Evolutionary conservation across 2,797 vertebrate species (phyloP).

Genomic region (Gorsachius magnificus): DNA sequence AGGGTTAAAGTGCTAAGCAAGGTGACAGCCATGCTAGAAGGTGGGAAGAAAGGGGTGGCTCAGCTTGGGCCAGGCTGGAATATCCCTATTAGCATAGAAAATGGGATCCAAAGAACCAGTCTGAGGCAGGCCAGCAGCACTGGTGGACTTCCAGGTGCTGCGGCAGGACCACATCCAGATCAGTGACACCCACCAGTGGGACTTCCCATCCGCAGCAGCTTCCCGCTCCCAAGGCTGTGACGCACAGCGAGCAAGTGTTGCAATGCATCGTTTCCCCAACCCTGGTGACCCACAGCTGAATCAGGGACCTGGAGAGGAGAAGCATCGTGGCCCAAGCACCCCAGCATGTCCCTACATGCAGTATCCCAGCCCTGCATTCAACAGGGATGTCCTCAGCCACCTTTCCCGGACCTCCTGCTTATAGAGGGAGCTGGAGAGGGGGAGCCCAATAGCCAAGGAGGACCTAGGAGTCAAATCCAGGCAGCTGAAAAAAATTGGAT

Average conservation of each 20-base stretch:
- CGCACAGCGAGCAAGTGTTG: not conserved
- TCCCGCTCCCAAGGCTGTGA: not conserved
- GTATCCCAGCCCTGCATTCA: not conserved
- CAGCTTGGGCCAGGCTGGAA: not conserved
- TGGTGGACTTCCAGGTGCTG: not conserved
- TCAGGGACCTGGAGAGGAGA: not conserved
- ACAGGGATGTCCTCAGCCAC: rapidly evolving
- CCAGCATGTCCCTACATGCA: rapidly evolving
- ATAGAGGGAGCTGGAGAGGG: not conserved
- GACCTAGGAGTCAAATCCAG: not conserved
- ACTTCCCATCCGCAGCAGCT: not conserved
- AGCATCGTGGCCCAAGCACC: rapidly evolving
- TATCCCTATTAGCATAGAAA: not conserved
- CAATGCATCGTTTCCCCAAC: not conserved
- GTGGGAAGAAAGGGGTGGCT: not conserved
- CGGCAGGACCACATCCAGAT: not conserved
- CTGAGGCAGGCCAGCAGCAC: not conserved
- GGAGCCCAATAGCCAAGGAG: not conserved
- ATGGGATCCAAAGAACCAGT: not conserved
- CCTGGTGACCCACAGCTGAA: not conserved
- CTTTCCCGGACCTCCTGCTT: not conserved
- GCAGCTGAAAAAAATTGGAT: not conserved
- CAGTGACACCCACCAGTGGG: not conserved
- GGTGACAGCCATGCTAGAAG: rapidly evolving
- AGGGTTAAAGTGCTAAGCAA: not conserved